These are phyloP conservation scores for Aleiodes sp. DNA, from an alignment of 1,140 invertebrate genomes.

Conservation along the genomic window DNA sequence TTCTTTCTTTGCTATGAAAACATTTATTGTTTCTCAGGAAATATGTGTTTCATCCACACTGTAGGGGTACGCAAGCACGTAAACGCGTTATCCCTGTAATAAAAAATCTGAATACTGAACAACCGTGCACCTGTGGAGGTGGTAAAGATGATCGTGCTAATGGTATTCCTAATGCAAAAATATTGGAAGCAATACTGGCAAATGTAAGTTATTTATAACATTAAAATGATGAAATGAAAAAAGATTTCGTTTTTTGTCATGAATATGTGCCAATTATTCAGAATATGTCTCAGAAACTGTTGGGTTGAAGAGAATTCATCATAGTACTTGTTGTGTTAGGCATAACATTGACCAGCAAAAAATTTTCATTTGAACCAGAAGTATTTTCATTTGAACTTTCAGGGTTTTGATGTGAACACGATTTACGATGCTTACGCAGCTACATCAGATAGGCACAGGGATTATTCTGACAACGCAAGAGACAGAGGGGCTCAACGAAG, in stretches of 20 bases:
- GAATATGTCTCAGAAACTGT: no score
- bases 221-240: neutral
- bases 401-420: conserved; percentile 33
- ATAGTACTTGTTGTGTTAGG: no score
- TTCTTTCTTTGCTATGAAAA: neutral
- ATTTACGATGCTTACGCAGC: conserved; percentile 35
- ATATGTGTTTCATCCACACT: conserved; percentile 36
- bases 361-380: no score
- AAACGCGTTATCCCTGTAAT: conserved; percentile 26
- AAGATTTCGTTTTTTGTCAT: no score
- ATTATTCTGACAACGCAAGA: conserved; percentile 28
- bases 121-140: conserved; percentile 16
- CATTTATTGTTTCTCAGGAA: conserved; percentile 13
- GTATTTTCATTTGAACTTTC: no score
- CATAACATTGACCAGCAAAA: no score
- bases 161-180: neutral
- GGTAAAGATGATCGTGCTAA: neutral
- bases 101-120: conserved; percentile 21
- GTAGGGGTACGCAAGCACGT: conserved; percentile 34
- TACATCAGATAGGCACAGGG: conserved; percentile 21
- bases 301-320: no score
- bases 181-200: neutral
- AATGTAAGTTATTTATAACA: neutral
- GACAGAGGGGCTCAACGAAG: conserved; percentile 16
- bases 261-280: no score